Evolutionary conservation across 2,113 vertebrate species (phyloP).

Genomic region (Jaculus jaculus): DNA sequence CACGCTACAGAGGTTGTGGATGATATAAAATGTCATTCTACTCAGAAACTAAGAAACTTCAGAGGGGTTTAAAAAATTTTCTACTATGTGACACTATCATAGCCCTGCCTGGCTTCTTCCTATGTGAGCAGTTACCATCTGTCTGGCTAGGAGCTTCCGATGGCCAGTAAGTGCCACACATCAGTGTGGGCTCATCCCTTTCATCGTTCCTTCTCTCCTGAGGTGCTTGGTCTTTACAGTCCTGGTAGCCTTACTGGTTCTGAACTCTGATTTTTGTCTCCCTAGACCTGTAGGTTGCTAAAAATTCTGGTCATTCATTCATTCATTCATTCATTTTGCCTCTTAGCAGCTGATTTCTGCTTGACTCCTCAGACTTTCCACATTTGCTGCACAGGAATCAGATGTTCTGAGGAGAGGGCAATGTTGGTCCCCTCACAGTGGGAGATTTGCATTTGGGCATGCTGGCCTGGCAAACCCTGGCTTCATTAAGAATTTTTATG

Average conservation of each 20-base stretch:
- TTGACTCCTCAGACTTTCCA: not conserved
- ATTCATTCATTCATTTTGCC: not conserved
- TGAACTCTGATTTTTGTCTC: not conserved
- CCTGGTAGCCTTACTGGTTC: not conserved
- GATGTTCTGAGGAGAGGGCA: not conserved
- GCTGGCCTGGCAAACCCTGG: not conserved
- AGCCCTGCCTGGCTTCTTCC: not conserved
- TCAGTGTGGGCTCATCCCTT: not conserved
- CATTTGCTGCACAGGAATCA: not conserved
- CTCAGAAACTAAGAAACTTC: not conserved
- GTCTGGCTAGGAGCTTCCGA: not conserved
- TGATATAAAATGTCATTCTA: not conserved
- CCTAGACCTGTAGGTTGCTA: not conserved
- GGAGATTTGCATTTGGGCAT: not conserved
- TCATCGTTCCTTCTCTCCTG: not conserved
- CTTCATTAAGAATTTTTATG: not conserved
- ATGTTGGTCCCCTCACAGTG: not conserved
- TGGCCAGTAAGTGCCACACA: not conserved
- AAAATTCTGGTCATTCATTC: not conserved
- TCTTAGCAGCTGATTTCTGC: not conserved
- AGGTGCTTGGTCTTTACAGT: not conserved
- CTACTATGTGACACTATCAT: not conserved
- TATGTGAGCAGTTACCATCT: not conserved
- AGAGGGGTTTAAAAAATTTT: not conserved
- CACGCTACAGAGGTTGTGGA: not conserved